These are phyloP conservation scores for Gavia stellata DNA, from an alignment of 2,113 vertebrate genomes.

Conservation along the genomic window DNA sequence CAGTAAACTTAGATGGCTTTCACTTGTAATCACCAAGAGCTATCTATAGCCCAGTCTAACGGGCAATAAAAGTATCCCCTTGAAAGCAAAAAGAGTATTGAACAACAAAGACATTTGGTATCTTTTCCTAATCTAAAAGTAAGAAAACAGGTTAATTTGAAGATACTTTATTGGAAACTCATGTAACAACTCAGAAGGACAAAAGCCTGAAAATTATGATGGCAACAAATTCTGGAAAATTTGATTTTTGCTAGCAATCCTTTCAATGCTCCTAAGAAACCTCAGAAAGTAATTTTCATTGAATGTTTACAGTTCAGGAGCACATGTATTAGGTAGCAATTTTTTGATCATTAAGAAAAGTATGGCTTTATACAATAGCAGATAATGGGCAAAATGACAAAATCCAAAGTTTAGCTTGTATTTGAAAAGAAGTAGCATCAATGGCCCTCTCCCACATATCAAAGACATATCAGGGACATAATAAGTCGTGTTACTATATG, in stretches of 20 bases:
- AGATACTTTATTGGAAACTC: neutral
- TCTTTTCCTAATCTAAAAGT: neutral
- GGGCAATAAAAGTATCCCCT: neutral
- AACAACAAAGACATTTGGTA: neutral
- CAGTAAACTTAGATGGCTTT: neutral
- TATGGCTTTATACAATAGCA: neutral
- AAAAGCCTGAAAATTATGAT: neutral
- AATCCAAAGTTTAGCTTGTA: neutral
- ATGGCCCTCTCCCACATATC: neutral
- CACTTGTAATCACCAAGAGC: neutral
- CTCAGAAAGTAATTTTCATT: neutral
- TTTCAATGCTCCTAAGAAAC: neutral
- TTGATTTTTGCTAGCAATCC: neutral
- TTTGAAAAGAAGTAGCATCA: neutral
- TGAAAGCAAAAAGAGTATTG: neutral
- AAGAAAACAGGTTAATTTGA: neutral
- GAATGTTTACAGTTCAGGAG: neutral
- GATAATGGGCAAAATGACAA: neutral
- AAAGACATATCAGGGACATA: neutral
- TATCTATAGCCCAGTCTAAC: neutral
- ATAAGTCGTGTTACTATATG: neutral
- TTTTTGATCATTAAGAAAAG: neutral
- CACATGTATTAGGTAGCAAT: neutral
- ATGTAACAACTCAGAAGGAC: neutral
- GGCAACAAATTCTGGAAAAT: neutral